These are phyloP conservation scores for Strix uralensis DNA, from an alignment of 2,113 vertebrate species.

Conservation along the genomic window DNA sequence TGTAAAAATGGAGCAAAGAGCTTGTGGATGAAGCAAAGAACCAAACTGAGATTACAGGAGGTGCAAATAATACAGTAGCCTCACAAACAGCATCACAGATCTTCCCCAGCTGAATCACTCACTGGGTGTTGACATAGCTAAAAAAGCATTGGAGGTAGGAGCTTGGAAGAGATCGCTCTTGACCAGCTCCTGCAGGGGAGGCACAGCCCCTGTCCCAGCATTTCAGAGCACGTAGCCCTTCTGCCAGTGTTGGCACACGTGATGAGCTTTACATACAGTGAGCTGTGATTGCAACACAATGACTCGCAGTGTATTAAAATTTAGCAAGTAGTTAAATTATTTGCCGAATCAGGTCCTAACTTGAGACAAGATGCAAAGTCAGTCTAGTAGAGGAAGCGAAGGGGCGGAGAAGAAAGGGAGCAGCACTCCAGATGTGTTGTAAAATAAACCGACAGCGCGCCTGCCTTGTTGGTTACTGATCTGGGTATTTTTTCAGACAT, in stretches of 20 bases:
- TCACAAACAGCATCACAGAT: not conserved
- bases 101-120: accelerated
- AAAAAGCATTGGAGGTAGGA: not conserved
- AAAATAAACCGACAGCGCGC: not conserved
- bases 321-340: not conserved
- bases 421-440: not conserved
- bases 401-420: not conserved
- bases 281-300: slow-evolving; percentile 13
- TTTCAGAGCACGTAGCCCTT: not conserved
- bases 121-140: accelerated
- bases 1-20: not conserved
- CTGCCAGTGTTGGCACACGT: not conserved
- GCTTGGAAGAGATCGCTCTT: not conserved
- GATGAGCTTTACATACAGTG: not conserved
- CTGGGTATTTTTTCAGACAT: not conserved
- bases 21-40: accelerated
- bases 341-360: slow-evolving; percentile 33
- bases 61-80: not conserved
- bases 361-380: not conserved
- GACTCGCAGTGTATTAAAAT: not conserved
- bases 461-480: not conserved
- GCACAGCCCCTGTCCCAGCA: not conserved
- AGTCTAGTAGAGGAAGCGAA: not conserved
- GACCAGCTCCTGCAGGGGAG: not conserved
- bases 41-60: not conserved